Percentiles rank a stretch among this genome's conserved stretches.
These are phyloP conservation scores for Aviceda subcristata DNA, from an alignment of 2,113 vertebrate genomes.

Conservation along the genomic window DNA sequence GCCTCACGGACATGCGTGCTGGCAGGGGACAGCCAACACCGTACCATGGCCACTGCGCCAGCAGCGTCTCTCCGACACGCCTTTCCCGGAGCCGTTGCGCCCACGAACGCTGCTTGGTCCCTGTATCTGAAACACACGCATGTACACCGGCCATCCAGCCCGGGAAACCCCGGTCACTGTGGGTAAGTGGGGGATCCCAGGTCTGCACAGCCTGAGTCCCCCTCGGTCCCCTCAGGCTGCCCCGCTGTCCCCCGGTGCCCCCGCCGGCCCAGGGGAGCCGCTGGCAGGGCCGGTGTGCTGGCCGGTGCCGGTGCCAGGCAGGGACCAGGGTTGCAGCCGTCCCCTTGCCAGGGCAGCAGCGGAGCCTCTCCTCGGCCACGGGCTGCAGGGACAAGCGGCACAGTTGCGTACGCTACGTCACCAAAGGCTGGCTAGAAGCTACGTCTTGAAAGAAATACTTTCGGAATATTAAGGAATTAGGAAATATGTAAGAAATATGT, in stretches of 20 bases:
- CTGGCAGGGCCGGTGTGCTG: accelerated
- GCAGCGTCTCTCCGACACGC: conserved; percentile 21
- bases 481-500: accelerated
- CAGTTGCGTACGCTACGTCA: accelerated
- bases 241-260: too few relatives aligned
- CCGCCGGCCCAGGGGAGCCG: not conserved
- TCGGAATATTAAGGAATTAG: not conserved
- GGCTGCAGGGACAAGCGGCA: accelerated
- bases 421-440: not conserved
- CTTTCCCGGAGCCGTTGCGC: not conserved
- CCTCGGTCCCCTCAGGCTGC: not conserved
- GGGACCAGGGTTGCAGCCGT: not conserved
- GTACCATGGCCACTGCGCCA: conserved; percentile 39
- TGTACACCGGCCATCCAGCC: not conserved
- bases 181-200: not conserved
- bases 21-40: not conserved
- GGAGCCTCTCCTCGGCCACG: not conserved
- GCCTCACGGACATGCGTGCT: accelerated
- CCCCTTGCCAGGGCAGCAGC: not conserved
- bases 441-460: not conserved
- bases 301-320: not conserved
- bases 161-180: accelerated
- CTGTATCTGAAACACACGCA: conserved; percentile 45
- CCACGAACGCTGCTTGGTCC: not conserved
- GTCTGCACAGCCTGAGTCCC: not conserved